Evolutionary conservation across 2,888 invertebrate species (phyloP).

Genomic region (Ryuthela nishihirai): DNA sequence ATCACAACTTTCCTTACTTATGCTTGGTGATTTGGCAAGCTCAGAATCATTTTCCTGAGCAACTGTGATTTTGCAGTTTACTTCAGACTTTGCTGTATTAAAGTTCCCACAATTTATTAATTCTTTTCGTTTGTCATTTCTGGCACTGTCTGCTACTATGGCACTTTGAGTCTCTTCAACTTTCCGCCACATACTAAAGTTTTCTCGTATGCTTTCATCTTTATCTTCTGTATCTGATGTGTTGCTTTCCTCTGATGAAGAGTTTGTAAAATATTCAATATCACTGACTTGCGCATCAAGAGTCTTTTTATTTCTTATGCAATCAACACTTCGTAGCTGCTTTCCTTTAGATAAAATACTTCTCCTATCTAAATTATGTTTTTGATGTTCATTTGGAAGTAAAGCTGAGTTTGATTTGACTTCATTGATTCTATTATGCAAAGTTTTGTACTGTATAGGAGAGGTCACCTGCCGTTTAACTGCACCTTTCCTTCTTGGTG

Average conservation of each 20-base stretch:
- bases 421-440: constrained; percentile 5
- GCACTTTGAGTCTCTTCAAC: constrained; percentile 32
- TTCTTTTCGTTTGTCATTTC: constrained; percentile 1
- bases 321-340: constrained; percentile 4
- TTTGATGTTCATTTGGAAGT: constrained; percentile 3
- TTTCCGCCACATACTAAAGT: constrained; percentile 33
- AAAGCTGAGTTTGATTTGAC: constrained; percentile 1
- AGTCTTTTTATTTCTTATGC: constrained; percentile 16
- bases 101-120: constrained; percentile 10
- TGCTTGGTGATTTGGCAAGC: constrained; percentile 1
- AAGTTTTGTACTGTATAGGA: constrained; percentile 8
- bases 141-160: constrained; percentile 9
- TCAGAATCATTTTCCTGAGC: constrained; percentile 6
- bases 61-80: constrained; percentile 28
- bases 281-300: constrained; percentile 14
- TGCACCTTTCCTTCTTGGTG: constrained; percentile 1
- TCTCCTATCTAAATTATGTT: neutral
- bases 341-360: constrained; percentile 3
- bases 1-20: constrained; percentile 22
- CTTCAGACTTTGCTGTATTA: constrained; percentile 26
- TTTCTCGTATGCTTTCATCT: constrained; percentile 13
- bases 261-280: constrained; percentile 27
- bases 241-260: constrained; percentile 27
- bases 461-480: constrained; percentile 18
- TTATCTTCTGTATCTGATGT: constrained; percentile 7